A percentile compares a stretch with the other conserved stretches of the same genome.
These are phyloP conservation scores for Pseudoatta argentina DNA, from an alignment of 1,140 invertebrate genomes.

Conservation along the genomic window DNA sequence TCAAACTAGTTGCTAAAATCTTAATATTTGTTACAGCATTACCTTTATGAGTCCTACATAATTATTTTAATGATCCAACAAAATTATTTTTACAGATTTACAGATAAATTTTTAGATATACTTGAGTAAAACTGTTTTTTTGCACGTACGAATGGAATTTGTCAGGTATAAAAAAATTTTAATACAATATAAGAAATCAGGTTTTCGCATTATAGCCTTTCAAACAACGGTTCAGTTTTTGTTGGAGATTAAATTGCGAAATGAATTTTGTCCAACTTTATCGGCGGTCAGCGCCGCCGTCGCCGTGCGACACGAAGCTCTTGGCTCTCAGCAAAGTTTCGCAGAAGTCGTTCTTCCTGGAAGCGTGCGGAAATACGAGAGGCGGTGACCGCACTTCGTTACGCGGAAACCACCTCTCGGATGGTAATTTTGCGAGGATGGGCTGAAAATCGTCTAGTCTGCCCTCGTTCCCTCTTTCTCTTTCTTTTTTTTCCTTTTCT, in stretches of 20 bases:
- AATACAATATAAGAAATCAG: constrained; percentile 26
- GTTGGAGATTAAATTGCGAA: constrained; percentile 51
- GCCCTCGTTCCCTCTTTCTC: constrained; percentile 17
- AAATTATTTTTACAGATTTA: too few species aligned
- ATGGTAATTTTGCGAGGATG: constrained; percentile 54
- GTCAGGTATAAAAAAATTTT: constrained; percentile 13
- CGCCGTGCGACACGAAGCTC: constrained; percentile 48
- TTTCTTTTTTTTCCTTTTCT: neutral
- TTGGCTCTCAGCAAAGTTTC: constrained; percentile 49
- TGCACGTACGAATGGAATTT: neutral
- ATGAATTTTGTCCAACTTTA: constrained; percentile 56
- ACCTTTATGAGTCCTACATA: too few species aligned
- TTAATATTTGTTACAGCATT: too few species aligned
- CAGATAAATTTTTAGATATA: too few species aligned
- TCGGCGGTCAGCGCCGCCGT: constrained; percentile 8
- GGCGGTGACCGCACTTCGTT: constrained; percentile 59
- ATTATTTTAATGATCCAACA: too few species aligned
- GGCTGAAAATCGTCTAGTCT: constrained; percentile 53
- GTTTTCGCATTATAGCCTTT: constrained; percentile 38
- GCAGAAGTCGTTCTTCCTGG: constrained; percentile 58
- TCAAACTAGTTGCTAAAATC: too few species aligned
- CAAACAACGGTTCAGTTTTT: constrained; percentile 31
- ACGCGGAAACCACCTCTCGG: constrained; percentile 56
- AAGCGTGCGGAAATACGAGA: constrained; percentile 59
- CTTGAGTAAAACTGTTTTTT: too few species aligned